These are phyloP conservation scores for Labrus mixtus DNA, from an alignment of 2,113 vertebrate genomes.

Conservation along the genomic window DNA sequence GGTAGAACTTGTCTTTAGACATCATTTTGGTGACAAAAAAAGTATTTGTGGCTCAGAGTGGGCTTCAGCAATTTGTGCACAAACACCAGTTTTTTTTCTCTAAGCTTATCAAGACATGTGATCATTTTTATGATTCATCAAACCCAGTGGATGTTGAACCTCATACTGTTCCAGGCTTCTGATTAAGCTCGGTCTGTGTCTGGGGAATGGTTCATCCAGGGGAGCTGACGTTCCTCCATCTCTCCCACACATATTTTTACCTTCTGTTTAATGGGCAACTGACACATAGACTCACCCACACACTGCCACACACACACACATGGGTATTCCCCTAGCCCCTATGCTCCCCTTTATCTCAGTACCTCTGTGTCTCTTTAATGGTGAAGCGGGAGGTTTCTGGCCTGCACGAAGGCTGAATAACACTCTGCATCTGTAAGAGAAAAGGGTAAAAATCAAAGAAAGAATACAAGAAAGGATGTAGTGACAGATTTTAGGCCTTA, in stretches of 20 bases:
- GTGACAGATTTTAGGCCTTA: not conserved
- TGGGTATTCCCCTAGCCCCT: slow-evolving; percentile 38
- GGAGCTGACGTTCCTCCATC: slow-evolving; percentile 29
- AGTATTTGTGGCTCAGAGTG: slow-evolving; percentile 1
- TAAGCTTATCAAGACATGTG: not conserved
- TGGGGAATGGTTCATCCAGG: slow-evolving; percentile 21
- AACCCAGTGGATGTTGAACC: slow-evolving; percentile 9
- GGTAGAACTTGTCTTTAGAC: no score
- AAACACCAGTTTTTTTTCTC: not conserved
- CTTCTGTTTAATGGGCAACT: slow-evolving; percentile 13
- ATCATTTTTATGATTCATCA: slow-evolving; percentile 26
- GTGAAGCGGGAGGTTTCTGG: slow-evolving; percentile 25
- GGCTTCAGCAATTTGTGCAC: not conserved
- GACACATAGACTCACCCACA: slow-evolving; percentile 1
- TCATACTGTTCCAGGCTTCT: slow-evolving; percentile 19
- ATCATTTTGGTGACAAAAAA: not conserved
- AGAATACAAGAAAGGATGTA: not conserved
- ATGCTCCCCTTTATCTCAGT: slow-evolving; percentile 39
- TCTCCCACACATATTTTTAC: slow-evolving; percentile 23
- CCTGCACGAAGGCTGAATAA: slow-evolving; percentile 23
- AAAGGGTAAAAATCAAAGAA: not conserved
- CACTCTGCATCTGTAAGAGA: not conserved
- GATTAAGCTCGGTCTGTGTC: slow-evolving; percentile 1
- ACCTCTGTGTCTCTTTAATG: slow-evolving; percentile 35
- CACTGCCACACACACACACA: not conserved